These are phyloP conservation scores for Unio pictorum DNA, from an alignment of 2,888 invertebrate species.

Conservation along the genomic window DNA sequence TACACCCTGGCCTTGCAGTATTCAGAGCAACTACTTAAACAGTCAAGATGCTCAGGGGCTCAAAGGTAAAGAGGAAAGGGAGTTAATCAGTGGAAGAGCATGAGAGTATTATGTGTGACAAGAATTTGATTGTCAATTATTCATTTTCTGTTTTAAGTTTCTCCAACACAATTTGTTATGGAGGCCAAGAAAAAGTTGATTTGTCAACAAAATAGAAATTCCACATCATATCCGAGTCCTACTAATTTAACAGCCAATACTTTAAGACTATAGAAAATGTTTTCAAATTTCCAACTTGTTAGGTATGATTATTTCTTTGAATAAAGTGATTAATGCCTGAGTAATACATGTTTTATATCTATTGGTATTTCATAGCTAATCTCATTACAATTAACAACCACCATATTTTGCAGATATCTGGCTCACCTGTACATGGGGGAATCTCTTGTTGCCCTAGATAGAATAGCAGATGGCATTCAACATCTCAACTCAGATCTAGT, in stretches of 20 bases:
- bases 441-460: conserved; percentile 84
- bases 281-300: no score
- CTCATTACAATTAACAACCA: background rate
- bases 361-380: background rate
- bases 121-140: background rate
- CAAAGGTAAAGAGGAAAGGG: conserved; percentile 76
- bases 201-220: no score
- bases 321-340: no score
- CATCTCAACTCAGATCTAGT: conserved; percentile 78
- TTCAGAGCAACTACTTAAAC: conserved; percentile 82
- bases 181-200: no score
- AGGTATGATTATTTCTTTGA: no score
- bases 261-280: no score
- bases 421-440: conserved; percentile 93
- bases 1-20: conserved; percentile 84
- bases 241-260: no score
- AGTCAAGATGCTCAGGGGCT: conserved; percentile 81
- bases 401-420: conserved; percentile 72
- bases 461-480: conserved; percentile 86
- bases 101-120: background rate
- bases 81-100: background rate
- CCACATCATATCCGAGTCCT: no score
- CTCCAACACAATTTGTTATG: no score
- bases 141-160: background rate
- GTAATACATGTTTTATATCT: background rate